Base-by-base conservation (phyloP, 2,797 vertebrate species). In the Hoplostethus atlanticus region DNA sequence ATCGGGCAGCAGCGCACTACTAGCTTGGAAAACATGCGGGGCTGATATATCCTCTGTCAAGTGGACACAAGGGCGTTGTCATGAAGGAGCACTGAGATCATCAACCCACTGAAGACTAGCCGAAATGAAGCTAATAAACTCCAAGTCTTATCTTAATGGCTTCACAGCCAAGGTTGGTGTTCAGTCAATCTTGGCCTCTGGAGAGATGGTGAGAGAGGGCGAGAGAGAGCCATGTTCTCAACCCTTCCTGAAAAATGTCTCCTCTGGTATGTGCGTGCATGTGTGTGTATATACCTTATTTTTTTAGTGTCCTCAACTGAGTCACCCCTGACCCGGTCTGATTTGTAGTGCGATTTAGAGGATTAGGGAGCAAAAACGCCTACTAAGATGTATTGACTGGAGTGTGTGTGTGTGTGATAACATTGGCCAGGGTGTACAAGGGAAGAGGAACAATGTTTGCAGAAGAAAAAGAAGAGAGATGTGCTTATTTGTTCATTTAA, bases 321-420 rank as follows among this genome's bases (percentile, higher is more conserved):
- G 66, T 71, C 71, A 83, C 63, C 68, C 52, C 59, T 48, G 60
- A 68, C 59, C 53, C 30, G 0, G n/a, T 63, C 56, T 79, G 74
- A 89, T 78, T 84, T 84, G 60, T 75, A 17, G 69, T 67, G 76
- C 77, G 79, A 88, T 85, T 84, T 86, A 63, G 52, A 79, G 71
- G 70, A 80, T 82, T 80, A 84, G 70, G 38, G 59, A 80, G 61
- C 0, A 3, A 81, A 85, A 71, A 65, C 62, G 76, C 74, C 77
- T 53, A 73, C 67, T 77, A 75, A 79, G 73, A 86, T 69, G 64
- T 62, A 77, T 73, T 73, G 81, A 83, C 76, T 54, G 13, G 16
- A 6, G 31, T 15, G 50, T 15, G 54, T 10, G 64, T 57, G 62
- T 25, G 57, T 2, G 2, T 10, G 51, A 2, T 52, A 11, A 47